Percentiles rank a stretch among this genome's conserved stretches.
Conservation (phyloP, 2,888 invertebrate species). For the Lapara coniferarum region DNA sequence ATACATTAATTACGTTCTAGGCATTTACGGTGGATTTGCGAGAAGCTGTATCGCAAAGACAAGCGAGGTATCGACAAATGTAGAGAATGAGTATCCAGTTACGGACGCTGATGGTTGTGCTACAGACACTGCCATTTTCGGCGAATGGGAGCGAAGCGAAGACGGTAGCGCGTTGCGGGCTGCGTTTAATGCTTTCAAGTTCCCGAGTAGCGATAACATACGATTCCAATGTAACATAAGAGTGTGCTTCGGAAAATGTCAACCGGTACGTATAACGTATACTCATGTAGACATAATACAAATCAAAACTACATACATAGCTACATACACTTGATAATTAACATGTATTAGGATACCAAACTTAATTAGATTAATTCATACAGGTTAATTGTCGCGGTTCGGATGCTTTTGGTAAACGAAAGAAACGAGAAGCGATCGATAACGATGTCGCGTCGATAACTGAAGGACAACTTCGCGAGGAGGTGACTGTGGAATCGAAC, state of each 20-base stretch:
- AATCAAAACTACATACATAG: too few relatives aligned
- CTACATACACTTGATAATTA: not conserved
- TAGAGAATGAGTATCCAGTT: conserved; percentile 95
- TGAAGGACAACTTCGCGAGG: conserved; percentile 94
- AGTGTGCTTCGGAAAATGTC: conserved; percentile 97
- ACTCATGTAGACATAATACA: too few relatives aligned
- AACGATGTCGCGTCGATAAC: conserved; percentile 81
- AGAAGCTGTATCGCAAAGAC: conserved; percentile 97
- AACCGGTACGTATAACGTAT: conserved; percentile 88
- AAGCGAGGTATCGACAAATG: conserved; percentile 89
- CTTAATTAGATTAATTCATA: conserved; percentile 23
- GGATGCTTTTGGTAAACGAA: conserved; percentile 94
- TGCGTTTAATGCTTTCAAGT: conserved; percentile 96
- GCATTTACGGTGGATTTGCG: conserved; percentile 97
- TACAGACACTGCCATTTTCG: conserved; percentile 95
- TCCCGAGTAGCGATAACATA: conserved; percentile 96
- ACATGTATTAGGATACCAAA: conserved; percentile 2
- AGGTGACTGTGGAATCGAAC: conserved; percentile 96
- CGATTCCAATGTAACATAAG: conserved; percentile 97
- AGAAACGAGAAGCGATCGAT: conserved; percentile 84
- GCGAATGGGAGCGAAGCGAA: conserved; percentile 95
- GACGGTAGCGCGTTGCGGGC: conserved; percentile 93
- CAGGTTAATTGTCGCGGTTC: conserved; percentile 95
- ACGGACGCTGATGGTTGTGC: conserved; percentile 97
- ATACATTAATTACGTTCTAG: conserved; percentile 60